Base-by-base conservation (phyloP, 2,888 invertebrate species). In the Lysandra coridon region DNA sequence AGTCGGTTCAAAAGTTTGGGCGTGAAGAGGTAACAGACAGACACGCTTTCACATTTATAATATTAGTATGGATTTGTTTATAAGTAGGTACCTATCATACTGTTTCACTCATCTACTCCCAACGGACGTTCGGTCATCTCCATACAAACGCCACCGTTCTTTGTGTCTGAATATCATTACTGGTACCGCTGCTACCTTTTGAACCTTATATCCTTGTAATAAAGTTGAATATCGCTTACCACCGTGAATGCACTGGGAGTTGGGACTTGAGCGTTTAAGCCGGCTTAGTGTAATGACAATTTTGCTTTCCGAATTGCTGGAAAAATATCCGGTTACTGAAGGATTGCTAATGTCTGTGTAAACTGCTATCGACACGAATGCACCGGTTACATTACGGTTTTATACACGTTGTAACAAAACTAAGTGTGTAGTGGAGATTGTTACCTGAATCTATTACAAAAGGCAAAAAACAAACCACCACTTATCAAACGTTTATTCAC, bases 121-220 rank as follows among this genome's bases (percentile, higher is more conserved):
- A 69, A 37, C 14, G 17, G 69, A 69, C 33, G 33, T 37, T 69
- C 14, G 23, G 69, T 37, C 33, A 37, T 37, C 69, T 69, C 69
- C 69, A 69, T 69, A 69, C 69, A 33, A 69, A 69, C 33, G 33
- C 69, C 30, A 23, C 5, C 69, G 69, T 69, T 69, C 64, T 30
- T 69, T 69, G 69, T 69, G 33, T 33, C 33, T 37, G 33, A 69
- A 69, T 69, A 33, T 69, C 33, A 69, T 69, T 69, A 69, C 30
- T 64, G 33, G 10, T 10, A 2, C 49, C 2, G 49, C 49, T 12
- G 10, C 10, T 1, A 49, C 10, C 49, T 49, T 62, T 62, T 23
- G 1, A 62, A 62, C 23, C n/a, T 23, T 62, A 62, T 10, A 0
- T 2, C n/a, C 6, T n/a, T n/a, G 62, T 62, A 23, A 62, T 62